phyloP scores from a whole-genome alignment of 2,888 invertebrate genomes.

The Salticus scenicus region DNA sequence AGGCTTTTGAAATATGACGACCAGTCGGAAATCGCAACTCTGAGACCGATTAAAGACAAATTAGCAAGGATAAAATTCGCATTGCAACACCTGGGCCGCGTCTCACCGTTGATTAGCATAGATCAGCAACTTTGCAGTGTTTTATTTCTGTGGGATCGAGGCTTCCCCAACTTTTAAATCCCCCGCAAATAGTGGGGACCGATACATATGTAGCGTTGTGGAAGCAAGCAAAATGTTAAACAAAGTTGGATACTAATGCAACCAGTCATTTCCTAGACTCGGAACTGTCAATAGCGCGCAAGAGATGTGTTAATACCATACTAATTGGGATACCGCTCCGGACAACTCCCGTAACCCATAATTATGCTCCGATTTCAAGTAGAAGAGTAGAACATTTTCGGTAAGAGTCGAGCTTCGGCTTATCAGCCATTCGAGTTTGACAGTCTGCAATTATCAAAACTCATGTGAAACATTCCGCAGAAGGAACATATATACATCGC shows the following conservation, averaged over 20 bases:
- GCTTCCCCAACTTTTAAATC: constrained; percentile 61
- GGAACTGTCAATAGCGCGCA: constrained; percentile 59
- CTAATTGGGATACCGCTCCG: constrained; percentile 67
- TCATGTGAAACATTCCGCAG: constrained; percentile 50
- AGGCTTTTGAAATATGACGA: constrained; percentile 65
- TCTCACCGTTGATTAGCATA: constrained; percentile 69
- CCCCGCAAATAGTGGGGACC: constrained; percentile 42
- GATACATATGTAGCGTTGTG: constrained; percentile 18
- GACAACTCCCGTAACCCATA: constrained; percentile 54
- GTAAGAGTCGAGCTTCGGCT: constrained; percentile 46
- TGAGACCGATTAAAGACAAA: constrained; percentile 68
- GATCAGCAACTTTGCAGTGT: constrained; percentile 62
- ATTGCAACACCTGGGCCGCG: constrained; percentile 56
- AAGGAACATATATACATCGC: constrained; percentile 50
- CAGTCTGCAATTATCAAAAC: constrained; percentile 68
- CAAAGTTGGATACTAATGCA: constrained; percentile 61
- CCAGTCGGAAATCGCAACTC: constrained; percentile 48
- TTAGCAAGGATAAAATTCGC: constrained; percentile 68
- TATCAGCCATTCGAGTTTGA: constrained; percentile 48
- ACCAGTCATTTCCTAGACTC: constrained; percentile 62
- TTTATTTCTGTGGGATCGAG: constrained; percentile 52
- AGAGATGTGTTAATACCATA: constrained; percentile 65
- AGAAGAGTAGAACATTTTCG: constrained; percentile 60
- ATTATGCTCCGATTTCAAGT: constrained; percentile 59
- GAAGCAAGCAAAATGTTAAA: constrained; percentile 64